These are phyloP conservation scores for Apodemia zela DNA, from an alignment of 2,888 invertebrate genomes.

Conservation along the genomic window DNA sequence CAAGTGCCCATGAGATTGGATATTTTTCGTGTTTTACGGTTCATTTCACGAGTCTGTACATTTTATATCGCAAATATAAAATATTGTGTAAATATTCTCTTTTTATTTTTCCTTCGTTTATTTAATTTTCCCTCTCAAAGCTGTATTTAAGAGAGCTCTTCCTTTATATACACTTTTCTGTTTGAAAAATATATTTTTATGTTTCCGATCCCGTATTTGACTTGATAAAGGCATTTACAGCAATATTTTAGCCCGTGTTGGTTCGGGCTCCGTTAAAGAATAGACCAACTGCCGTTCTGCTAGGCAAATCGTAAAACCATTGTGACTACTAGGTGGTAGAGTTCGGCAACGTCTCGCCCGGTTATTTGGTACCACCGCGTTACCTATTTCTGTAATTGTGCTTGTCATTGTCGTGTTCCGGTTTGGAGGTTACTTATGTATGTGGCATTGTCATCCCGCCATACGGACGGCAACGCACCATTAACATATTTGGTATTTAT, in stretches of 20 bases:
- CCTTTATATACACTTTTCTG: neutral
- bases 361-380: too few relatives aligned
- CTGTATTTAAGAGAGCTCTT: conserved; percentile 2
- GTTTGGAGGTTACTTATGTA: too few relatives aligned
- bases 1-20: conserved; percentile 39
- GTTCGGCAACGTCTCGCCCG: too few relatives aligned
- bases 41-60: conserved; percentile 3
- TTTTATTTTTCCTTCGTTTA: neutral
- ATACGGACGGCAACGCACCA: too few relatives aligned
- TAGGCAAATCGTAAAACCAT: too few relatives aligned
- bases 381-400: too few relatives aligned
- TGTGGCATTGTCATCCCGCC: neutral
- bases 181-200: neutral
- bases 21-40: conserved; percentile 2
- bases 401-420: too few relatives aligned
- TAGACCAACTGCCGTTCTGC: too few relatives aligned
- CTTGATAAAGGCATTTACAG: neutral
- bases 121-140: neutral
- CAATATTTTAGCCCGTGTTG: too few relatives aligned
- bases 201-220: neutral
- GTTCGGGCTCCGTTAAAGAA: too few relatives aligned
- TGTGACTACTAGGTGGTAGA: too few relatives aligned
- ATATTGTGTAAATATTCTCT: conserved; percentile 1
- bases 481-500: neutral
- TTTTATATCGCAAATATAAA: conserved; percentile 13